Base-by-base conservation (phyloP, 35 echinoderm and acorn worm genomes). In the Apostichopus parvimensis region DNA sequence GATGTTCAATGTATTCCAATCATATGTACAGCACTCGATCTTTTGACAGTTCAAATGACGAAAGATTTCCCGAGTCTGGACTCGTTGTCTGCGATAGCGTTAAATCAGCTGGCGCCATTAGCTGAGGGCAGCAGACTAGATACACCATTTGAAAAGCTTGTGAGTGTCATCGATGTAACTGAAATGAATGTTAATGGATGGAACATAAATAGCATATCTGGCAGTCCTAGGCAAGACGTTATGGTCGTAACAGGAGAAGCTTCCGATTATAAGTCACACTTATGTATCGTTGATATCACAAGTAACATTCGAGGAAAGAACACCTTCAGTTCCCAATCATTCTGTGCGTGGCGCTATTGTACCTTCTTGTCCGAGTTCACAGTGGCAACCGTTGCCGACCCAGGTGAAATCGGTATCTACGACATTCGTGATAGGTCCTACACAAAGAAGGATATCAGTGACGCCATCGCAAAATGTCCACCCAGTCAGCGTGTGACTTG, bases 331-430 rank as follows among this genome's bases (percentile, higher is more conserved):
- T 79, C 22, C 12, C 78, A 12, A 6, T 24, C 55, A 7, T 15
- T 7, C 24, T 54, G 79, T 18, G 71, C 22, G 6, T 82, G 79
- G 79, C 79, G 79, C 6, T 82, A 82, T 52, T 82, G 79, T 52
- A n/a, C 4, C 10, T 57, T 82, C 24, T 57, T 82, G 8, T 82
- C 79, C 13, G 22, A 82, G 79, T 82, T 57, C 24, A 82, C 4
- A 15, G 55, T 82, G 12, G 79, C 55, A 14, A 82, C 79, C 8
- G 55, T 82, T 14, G 20, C 12, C 5, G 8, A 34, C 5, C 55
- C 79, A 6, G 22, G 6, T 28, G 55, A 82, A 34, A 82, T 82
- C n/a, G 79, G 34, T 82, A n/a, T 82, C 10, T 82, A 82, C 28
- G 79, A 82, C 45, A 34, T 54, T 23, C 25, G 8, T 52, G 14